These are phyloP conservation scores for Clamator glandarius DNA, from an alignment of 2,797 vertebrate species.

Conservation along the genomic window DNA sequence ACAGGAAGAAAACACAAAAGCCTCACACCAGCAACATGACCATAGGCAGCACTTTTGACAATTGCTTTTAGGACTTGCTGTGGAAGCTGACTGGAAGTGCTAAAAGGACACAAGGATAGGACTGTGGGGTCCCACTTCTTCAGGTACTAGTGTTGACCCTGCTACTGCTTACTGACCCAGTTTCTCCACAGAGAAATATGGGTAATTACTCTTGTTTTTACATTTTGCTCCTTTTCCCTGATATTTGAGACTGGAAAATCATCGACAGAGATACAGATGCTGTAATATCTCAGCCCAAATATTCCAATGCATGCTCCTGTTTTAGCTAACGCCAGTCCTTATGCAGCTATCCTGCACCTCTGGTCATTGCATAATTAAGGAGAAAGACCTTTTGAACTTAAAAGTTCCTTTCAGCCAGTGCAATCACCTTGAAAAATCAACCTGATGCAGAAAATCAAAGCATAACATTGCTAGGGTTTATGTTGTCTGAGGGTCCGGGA, in stretches of 20 bases:
- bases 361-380: background rate
- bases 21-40: background rate
- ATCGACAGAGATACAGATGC: background rate
- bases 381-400: background rate
- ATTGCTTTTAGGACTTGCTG: background rate
- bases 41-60: background rate
- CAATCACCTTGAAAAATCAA: background rate
- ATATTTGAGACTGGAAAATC: background rate
- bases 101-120: background rate
- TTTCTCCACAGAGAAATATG: background rate
- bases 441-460: background rate
- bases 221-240: background rate
- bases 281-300: background rate
- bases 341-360: background rate
- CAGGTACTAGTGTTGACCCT: background rate
- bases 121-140: background rate
- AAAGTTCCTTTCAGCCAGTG: background rate
- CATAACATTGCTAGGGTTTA: background rate
- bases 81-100: background rate
- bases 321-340: background rate
- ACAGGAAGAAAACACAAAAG: background rate
- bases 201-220: background rate
- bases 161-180: background rate
- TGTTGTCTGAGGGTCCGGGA: conserved; percentile 64
- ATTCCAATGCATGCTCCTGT: background rate